phyloP scores from a whole-genome alignment of 92 coral and sea anemone species.

The Heliopora coerulea region DNA sequence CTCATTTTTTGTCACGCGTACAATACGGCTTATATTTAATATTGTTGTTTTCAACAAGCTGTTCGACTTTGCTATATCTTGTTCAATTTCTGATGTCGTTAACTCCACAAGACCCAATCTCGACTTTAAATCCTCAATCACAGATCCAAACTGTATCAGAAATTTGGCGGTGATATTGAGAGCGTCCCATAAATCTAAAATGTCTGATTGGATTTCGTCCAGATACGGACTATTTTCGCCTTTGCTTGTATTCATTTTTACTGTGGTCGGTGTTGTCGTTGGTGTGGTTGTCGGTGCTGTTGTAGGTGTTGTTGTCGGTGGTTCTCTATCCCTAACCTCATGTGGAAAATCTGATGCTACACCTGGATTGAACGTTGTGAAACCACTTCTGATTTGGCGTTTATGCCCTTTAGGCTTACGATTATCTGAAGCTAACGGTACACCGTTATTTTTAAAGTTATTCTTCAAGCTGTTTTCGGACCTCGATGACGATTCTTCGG shows the following conservation, averaged over 20 bases:
- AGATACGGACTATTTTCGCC: too few relatives aligned
- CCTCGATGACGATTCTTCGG: not conserved
- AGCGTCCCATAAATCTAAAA: not conserved
- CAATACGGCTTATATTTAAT: constrained; percentile 12
- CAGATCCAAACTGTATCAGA: not conserved
- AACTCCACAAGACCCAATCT: constrained; percentile 1
- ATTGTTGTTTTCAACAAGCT: constrained; percentile 1
- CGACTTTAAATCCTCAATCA: constrained; percentile 4
- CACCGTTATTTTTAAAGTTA: not conserved
- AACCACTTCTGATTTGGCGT: too few relatives aligned
- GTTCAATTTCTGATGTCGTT: constrained; percentile 10
- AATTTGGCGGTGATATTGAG: not conserved
- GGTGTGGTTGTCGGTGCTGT: too few relatives aligned
- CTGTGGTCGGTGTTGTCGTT: too few relatives aligned
- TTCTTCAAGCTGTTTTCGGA: too few relatives aligned
- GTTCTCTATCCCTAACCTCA: not conserved
- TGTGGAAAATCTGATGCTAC: not conserved
- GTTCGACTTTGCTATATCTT: constrained; percentile 22
- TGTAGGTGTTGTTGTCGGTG: too few relatives aligned
- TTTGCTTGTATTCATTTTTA: not conserved
- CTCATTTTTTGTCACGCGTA: not conserved
- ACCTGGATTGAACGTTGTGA: too few relatives aligned
- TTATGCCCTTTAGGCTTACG: not conserved
- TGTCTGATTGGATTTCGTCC: not conserved
- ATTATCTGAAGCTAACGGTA: not conserved